Evolutionary conservation across 2,888 invertebrate genomes (phyloP).

Genomic region (Dryococelus australis): DNA sequence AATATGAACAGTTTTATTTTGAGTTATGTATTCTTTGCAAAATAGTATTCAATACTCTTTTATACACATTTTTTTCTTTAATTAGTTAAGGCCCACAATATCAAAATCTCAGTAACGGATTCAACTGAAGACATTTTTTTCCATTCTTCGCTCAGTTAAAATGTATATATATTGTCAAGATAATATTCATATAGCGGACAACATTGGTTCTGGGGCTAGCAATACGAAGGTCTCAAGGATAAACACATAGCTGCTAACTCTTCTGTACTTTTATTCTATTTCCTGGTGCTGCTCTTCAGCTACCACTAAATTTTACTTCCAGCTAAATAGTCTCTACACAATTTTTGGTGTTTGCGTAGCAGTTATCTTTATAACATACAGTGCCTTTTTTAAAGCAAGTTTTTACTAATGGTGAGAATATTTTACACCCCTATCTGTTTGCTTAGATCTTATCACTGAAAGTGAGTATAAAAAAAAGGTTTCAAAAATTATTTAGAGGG

Average conservation of each 20-base stretch:
- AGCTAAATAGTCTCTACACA: background rate
- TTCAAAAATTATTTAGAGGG: conserved; percentile 7
- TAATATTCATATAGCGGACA: conserved; percentile 16
- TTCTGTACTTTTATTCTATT: background rate
- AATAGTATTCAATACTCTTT: conserved; percentile 26
- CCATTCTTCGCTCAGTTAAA: background rate
- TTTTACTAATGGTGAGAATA: conserved; percentile 1
- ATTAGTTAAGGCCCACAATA: conserved; percentile 61
- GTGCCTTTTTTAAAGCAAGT: background rate
- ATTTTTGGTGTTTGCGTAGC: conserved; percentile 6
- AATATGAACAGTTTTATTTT: conserved; percentile 43
- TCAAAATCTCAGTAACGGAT: conserved; percentile 58
- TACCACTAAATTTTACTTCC: background rate
- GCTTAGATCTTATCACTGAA: background rate
- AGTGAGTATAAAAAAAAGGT: conserved; percentile 1
- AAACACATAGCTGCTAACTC: background rate
- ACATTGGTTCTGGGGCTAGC: conserved; percentile 3
- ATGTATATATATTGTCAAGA: conserved; percentile 16
- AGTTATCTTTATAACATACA: conserved; percentile 8
- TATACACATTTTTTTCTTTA: conserved; percentile 35
- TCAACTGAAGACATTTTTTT: conserved; percentile 53
- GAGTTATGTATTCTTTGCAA: conserved; percentile 1
- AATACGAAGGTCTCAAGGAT: background rate
- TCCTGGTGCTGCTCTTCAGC: background rate
- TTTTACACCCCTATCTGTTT: conserved; percentile 8